Evolutionary conservation across 1,140 invertebrate genomes (phyloP), one percentile per base, ranked within the genome.

Genomic region (Euwallacea similis): DNA sequence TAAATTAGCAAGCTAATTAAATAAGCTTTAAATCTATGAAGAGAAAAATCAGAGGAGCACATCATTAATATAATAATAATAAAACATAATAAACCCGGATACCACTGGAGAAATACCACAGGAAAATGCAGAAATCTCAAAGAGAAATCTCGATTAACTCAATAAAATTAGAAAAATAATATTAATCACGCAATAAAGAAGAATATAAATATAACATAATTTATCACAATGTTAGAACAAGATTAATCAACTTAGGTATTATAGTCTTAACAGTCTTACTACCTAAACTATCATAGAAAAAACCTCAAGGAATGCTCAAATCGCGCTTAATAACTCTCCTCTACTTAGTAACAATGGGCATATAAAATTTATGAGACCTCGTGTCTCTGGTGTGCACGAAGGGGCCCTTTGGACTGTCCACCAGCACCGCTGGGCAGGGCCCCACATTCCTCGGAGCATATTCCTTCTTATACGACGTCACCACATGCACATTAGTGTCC

Each of bases 301-400:
- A 61, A 8, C 54, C 47, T 53, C 42, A 46, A 44, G 60, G 42
- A 62, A 62, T 62, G 60, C 16, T 43, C 21, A 33, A 33, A 33
- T 33, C 21, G 21, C 21, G 1, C 21, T 33, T 4, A 33, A 33
- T 4, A 33, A 33, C 55, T 62, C 11, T 56, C 46, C 56, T 13
- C 11, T 71, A 73, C 58, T 75, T 75, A 6, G 72, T 72, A n/a
- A 70, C 72, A 42, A 81, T 75, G 7, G 90, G 87, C 79, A 91
- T 85, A 77, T 93, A 94, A 79, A 93, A 94, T 79, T 92, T 93
- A 78, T 94, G 92, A 77, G 91, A 89, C 56, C 87, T 88, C 0
- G 92, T 92, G 79, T 93, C 91, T 70, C 92, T 86, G 1, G 91
- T 92, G 76, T 93, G 91, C 79, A 91, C 91, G 79, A 91, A 94